Base-by-base conservation (phyloP, 2,113 vertebrate species). In the Notothenia rossii region DNA sequence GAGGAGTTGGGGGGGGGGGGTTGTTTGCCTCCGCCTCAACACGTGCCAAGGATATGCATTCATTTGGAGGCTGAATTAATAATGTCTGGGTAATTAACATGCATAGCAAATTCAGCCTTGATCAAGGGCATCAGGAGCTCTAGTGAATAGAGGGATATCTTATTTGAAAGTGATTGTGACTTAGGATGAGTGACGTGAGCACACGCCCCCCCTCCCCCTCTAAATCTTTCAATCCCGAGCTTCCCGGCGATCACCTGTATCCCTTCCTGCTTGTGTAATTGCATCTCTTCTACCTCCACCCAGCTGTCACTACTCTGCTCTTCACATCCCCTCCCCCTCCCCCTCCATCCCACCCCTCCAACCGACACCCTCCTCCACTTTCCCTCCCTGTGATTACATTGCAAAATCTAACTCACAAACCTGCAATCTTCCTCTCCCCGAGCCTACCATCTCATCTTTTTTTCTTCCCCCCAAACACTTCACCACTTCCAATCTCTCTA, bases 21-120 rank as follows among this genome's bases (percentile, higher is more conserved):
- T 58, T 72, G 55, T 67, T 74, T 81, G 66, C 81, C 73, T 72
- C 65, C 17, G 7, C 75, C 72, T 82, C 40, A 61, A 83, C 71
- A 76, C 51, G 2, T 14, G 1, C 62, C 68, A 85, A 77, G 79
- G 77, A 86, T 51, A 65, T 62, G 72, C 75, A 66, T 82, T 82
- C 49, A 77, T 83, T 70, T 43, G 25, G 56, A 14, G 43, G 54
- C n/a, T 58, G 61, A 67, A 82, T 75, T 74, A 81, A 90, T 86
- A 63, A 85, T 86, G 69, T 69, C n/a, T 10, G 11, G 33, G 43
- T 86, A 81, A 89, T 90, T 89, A 90, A 68, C 77, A 74, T 65
- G 85, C 40, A 59, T 78, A 64, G 50, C 74, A 54, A 70, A 66
- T 68, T 56, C 74, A 80, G 75, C 72, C 77, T 83, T 88, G 78